A percentile compares a stretch with the other conserved stretches of the same genome.
These are phyloP conservation scores for Chymomyza costata DNA, from an alignment of 1,140 invertebrate genomes.

Conservation along the genomic window DNA sequence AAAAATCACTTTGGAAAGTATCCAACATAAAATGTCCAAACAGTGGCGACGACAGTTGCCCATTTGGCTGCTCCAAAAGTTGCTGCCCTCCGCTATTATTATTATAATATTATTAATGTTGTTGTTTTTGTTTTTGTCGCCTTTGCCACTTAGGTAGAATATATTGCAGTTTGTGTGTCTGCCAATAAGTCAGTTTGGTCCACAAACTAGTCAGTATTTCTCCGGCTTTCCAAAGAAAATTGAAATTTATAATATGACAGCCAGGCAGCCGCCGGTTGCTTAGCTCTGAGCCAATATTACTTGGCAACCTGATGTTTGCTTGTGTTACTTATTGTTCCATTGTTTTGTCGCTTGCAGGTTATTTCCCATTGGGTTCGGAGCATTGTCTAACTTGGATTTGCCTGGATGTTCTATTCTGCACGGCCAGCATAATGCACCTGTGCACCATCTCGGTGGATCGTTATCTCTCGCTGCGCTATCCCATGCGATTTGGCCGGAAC, in stretches of 20 bases:
- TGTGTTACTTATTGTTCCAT: neutral
- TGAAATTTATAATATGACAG: neutral
- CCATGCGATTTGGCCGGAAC: conserved; percentile 92
- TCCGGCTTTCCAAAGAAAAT: too few relatives aligned
- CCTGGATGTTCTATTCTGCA: conserved; percentile 95
- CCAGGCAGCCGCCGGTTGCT: conserved; percentile 29
- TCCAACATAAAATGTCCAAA: conserved; percentile 51
- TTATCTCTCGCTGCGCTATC: conserved; percentile 88
- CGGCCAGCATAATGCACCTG: conserved; percentile 96
- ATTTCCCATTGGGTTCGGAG: conserved; percentile 86
- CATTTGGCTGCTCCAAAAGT: conserved; percentile 9
- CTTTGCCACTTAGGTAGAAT: too few relatives aligned
- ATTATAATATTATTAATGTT: too few relatives aligned
- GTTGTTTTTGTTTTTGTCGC: too few relatives aligned
- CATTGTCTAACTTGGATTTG: conserved; percentile 92
- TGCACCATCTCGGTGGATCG: conserved; percentile 97
- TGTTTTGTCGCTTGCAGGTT: conserved; percentile 79
- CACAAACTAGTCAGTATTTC: too few relatives aligned
- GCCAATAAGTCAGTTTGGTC: too few relatives aligned
- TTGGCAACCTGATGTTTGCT: neutral
- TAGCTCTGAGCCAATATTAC: conserved; percentile 9
- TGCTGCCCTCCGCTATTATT: too few relatives aligned
- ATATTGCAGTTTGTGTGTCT: too few relatives aligned
- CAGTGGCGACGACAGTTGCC: conserved; percentile 49
- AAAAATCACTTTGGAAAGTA: too few relatives aligned